Evolutionary conservation across 2,797 vertebrate species (phyloP).

Genomic region (Tauraco hartlaubi): DNA sequence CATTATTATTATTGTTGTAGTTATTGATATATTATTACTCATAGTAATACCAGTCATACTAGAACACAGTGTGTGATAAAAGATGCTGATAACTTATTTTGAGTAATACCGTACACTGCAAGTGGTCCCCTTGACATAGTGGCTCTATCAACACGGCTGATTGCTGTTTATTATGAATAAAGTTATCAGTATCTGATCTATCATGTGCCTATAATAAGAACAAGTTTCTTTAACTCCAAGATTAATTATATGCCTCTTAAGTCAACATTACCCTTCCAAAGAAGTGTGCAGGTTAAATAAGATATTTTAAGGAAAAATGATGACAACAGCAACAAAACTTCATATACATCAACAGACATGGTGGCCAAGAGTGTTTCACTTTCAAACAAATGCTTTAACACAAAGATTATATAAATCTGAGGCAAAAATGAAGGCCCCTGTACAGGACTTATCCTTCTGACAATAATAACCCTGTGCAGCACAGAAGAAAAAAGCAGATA

Average conservation of each 20-base stretch:
- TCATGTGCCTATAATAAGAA: not conserved
- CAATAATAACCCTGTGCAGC: not conserved
- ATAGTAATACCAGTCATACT: not conserved
- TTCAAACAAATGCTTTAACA: not conserved
- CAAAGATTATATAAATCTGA: not conserved
- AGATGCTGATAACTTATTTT: not conserved
- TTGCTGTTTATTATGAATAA: not conserved
- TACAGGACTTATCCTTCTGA: not conserved
- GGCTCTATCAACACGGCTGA: not conserved
- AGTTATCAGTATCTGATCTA: not conserved
- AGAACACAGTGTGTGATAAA: not conserved
- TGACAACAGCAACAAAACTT: not conserved
- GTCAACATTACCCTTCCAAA: not conserved
- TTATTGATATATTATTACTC: not conserved
- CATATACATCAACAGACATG: fast-evolving
- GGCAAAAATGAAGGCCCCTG: not conserved
- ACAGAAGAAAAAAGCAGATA: not conserved
- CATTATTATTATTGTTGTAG: not conserved
- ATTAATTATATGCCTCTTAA: not conserved
- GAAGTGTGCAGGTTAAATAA: not conserved
- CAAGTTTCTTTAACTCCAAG: not conserved
- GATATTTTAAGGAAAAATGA: not conserved
- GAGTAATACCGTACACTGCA: not conserved
- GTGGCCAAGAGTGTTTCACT: not conserved
- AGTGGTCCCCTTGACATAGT: not conserved